Conservation (phyloP, 1,140 invertebrate genomes). For the Lepidurus apus region DNA sequence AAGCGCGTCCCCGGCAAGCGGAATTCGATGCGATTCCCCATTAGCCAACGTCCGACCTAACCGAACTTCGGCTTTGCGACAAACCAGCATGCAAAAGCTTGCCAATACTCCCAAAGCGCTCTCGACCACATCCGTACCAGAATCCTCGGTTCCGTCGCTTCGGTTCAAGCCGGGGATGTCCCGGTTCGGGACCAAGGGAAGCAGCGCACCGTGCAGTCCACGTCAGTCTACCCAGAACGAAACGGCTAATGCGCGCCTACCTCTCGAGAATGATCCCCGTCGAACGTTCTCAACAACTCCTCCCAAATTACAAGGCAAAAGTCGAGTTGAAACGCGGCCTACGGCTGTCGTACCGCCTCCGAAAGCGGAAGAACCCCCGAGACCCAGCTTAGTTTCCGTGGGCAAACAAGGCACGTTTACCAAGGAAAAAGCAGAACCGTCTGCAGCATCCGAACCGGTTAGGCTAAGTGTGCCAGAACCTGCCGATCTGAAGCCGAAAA, state of each 20-base stretch:
- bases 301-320: neutral
- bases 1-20: conserved; percentile 34
- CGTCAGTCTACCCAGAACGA: conserved; percentile 25
- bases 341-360: neutral
- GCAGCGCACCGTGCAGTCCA: conserved; percentile 30
- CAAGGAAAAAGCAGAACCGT: conserved; percentile 59
- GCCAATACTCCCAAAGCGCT: conserved; percentile 26
- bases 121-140: conserved; percentile 34
- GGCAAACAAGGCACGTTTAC: conserved; percentile 82
- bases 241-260: neutral
- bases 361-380: conserved; percentile 37
- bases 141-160: conserved; percentile 41
- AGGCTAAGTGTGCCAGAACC: neutral
- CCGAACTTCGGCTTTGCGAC: conserved; percentile 43
- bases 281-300: conserved; percentile 15
- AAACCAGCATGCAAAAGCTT: conserved; percentile 39
- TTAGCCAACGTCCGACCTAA: conserved; percentile 41
- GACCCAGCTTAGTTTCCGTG: conserved; percentile 45
- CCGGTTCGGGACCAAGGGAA: conserved; percentile 15
- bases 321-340: neutral
- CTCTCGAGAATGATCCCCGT: conserved; percentile 12
- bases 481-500: conserved; percentile 29
- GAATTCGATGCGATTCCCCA: conserved; percentile 28
- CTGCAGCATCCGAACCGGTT: conserved; percentile 40
- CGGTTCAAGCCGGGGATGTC: conserved; percentile 73